A percentile compares a stretch with the other conserved stretches of the same genome.
phyloP scores from a whole-genome alignment of 2,888 invertebrate genomes.

The Hofmannophila pseudospretella region DNA sequence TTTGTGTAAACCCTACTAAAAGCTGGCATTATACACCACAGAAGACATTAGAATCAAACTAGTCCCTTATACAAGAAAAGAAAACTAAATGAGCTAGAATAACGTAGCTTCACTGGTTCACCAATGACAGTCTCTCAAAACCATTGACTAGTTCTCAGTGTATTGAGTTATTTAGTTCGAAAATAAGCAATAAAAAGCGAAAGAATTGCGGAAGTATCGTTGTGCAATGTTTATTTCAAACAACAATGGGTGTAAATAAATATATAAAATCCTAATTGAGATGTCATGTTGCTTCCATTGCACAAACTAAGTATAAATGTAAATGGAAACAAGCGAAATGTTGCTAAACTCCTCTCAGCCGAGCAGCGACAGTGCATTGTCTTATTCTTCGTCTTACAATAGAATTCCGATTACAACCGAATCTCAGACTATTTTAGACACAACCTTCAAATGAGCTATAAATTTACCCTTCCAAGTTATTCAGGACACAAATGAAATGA shows the following conservation, averaged over 20 bases:
- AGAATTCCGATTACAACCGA: conserved; percentile 37
- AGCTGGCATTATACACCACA: conserved; percentile 11
- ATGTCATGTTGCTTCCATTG: conserved; percentile 21
- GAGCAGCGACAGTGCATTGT: conserved; percentile 16
- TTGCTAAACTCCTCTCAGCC: conserved; percentile 53
- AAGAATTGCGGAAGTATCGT: conserved; percentile 8
- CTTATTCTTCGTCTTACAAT: conserved; percentile 6
- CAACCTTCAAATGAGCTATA: conserved; percentile 65
- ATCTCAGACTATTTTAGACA: conserved; percentile 54
- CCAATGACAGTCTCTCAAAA: conserved; percentile 48
- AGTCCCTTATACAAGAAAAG: conserved; percentile 34
- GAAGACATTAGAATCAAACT: conserved; percentile 42
- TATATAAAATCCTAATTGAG: not conserved
- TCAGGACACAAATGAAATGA: conserved; percentile 20
- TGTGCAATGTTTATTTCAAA: conserved; percentile 5
- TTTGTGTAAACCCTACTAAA: conserved; percentile 17
- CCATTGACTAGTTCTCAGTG: conserved; percentile 62
- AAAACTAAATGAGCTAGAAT: conserved; percentile 50
- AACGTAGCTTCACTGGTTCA: conserved; percentile 45
- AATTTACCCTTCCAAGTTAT: conserved; percentile 26
- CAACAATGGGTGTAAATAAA: not conserved
- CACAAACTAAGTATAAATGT: conserved; percentile 15
- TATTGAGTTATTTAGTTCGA: conserved; percentile 29
- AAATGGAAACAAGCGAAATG: conserved; percentile 40
- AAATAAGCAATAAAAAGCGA: conserved; percentile 11